phyloP scores from a whole-genome alignment of 2,113 vertebrate species.

The Pao palembangensis region DNA sequence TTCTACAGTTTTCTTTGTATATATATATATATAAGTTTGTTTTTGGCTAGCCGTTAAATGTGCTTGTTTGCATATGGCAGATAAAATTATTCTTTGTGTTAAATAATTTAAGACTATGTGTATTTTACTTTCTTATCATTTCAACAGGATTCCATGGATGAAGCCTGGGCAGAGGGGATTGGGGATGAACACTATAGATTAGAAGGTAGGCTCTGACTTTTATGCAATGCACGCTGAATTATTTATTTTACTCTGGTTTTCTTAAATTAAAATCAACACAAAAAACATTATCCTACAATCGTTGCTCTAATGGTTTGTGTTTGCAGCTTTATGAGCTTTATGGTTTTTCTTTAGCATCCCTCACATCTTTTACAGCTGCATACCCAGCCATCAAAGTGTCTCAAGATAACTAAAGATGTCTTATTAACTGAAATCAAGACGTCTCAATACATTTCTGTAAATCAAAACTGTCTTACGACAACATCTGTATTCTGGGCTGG shows the following conservation, averaged over 20 bases:
- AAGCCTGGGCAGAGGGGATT: slow-evolving; percentile 81
- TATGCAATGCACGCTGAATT: not conserved
- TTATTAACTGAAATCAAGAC: no score
- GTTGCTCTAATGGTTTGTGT: no score
- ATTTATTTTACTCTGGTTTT: not conserved
- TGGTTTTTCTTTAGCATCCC: no score
- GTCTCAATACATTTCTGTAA: no score
- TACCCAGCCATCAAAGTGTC: no score
- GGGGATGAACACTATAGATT: slow-evolving; percentile 89
- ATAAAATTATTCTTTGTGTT: slow-evolving; percentile 16
- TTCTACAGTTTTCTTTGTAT: not conserved
- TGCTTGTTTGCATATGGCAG: slow-evolving; percentile 3
- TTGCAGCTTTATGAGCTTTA: no score
- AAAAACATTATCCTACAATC: no score
- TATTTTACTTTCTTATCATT: slow-evolving; percentile 21
- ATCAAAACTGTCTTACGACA: no score
- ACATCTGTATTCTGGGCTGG: no score
- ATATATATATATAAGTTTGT: slow-evolving; percentile 50
- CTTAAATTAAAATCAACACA: not conserved
- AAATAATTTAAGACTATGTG: slow-evolving; percentile 40
- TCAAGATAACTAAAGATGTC: no score
- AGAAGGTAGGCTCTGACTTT: slow-evolving; percentile 80
- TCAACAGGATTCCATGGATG: slow-evolving; percentile 81
- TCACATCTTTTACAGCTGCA: no score
- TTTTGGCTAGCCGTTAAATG: slow-evolving; percentile 15